phyloP scores from a whole-genome alignment of 2,113 vertebrate genomes.

The Perca fluviatilis region DNA sequence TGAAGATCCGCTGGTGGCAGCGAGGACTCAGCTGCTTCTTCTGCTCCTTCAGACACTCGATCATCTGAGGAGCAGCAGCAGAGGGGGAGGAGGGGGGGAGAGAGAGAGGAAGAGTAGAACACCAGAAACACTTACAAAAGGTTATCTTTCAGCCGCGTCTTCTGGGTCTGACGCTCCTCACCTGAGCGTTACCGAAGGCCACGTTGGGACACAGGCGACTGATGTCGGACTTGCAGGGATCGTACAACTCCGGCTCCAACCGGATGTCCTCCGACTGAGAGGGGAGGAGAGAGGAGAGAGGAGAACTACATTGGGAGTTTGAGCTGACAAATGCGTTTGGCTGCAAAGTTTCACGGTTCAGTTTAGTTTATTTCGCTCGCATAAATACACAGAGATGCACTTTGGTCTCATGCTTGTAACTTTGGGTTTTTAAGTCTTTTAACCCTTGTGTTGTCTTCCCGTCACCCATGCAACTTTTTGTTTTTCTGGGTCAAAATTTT shows the following conservation, averaged over 20 bases:
- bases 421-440: too few species aligned
- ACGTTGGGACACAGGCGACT: conserved; percentile 91
- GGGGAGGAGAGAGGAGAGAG: background rate
- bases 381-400: too few species aligned
- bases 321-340: background rate
- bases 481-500: too few species aligned
- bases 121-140: background rate
- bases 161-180: background rate
- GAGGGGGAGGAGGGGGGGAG: too few species aligned
- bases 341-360: too few species aligned
- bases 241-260: conserved; percentile 93
- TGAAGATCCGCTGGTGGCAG: conserved; percentile 96
- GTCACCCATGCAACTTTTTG: too few species aligned
- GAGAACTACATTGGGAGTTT: background rate
- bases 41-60: conserved; percentile 96
- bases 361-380: too few species aligned
- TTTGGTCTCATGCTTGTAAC: too few species aligned
- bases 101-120: too few species aligned
- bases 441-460: too few species aligned
- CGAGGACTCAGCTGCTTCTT: conserved; percentile 89
- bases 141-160: background rate
- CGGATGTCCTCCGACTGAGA: conserved; percentile 96
- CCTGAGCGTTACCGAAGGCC: conserved; percentile 96
- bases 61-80: conserved; percentile 62
- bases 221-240: conserved; percentile 94